Evolutionary conservation across 2,797 vertebrate species (phyloP).

Genomic region (Poecilia picta): DNA sequence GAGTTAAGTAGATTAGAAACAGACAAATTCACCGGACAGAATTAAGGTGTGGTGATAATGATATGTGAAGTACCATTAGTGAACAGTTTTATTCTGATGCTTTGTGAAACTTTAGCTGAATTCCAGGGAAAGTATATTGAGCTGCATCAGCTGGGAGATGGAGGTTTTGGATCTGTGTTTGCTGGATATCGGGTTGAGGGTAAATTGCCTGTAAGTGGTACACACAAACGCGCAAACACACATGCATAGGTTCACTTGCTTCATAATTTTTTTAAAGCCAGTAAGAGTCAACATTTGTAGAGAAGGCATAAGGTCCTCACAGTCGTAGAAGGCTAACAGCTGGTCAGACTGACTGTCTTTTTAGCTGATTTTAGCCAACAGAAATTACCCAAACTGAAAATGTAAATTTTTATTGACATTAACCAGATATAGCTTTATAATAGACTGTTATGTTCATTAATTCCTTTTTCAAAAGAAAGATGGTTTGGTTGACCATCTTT

Average conservation of each 20-base stretch:
- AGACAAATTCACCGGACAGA: not conserved
- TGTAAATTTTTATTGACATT: not conserved
- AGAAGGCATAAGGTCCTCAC: not conserved
- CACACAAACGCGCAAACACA: not conserved
- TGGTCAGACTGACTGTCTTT: not conserved
- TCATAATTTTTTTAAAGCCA: not conserved
- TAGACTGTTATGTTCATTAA: not conserved
- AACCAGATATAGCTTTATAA: not conserved
- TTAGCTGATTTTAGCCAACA: not conserved
- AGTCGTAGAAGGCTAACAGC: not conserved
- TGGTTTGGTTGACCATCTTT: not conserved
- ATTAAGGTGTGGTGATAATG: not conserved
- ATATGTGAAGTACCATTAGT: not conserved
- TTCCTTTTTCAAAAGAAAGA: not conserved
- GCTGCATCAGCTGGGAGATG: not conserved
- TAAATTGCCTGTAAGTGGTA: slow-evolving; percentile 2
- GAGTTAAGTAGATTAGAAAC: not conserved
- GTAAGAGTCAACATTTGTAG: not conserved
- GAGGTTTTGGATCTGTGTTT: not conserved
- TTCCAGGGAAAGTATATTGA: not conserved
- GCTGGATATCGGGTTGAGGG: not conserved
- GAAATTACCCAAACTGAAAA: not conserved
- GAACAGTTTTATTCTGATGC: not conserved
- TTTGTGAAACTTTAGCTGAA: not conserved
- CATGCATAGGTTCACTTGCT: not conserved